Conservation (phyloP, 2,113 vertebrate species). For the Xiphophorus maculatus region DNA sequence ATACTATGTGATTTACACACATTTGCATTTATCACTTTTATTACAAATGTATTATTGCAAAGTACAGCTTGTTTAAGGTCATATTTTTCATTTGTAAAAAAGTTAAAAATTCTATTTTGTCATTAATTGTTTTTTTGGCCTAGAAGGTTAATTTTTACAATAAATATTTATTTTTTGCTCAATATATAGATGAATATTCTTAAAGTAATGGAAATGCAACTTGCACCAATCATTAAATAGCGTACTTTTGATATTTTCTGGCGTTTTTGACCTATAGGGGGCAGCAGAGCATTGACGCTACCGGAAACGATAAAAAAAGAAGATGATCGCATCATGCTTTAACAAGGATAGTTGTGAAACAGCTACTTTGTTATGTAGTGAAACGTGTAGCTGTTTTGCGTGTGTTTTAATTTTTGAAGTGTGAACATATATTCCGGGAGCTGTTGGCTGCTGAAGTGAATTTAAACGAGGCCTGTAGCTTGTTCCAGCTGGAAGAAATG, state of each 20-base stretch:
- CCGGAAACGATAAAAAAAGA: conserved; percentile 5
- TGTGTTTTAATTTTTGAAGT: not conserved
- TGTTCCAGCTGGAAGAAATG: conserved; percentile 44
- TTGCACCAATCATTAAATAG: no score
- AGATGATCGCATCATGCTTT: not conserved
- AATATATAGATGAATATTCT: no score
- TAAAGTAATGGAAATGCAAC: no score
- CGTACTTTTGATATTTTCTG: no score
- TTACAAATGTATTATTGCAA: no score
- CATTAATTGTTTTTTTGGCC: no score
- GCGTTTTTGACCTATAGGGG: not conserved
- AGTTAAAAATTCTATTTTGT: no score
- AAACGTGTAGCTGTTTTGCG: not conserved
- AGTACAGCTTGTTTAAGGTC: no score
- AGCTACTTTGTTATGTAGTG: not conserved
- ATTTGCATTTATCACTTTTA: no score
- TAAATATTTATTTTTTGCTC: no score
- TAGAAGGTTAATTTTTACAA: no score
- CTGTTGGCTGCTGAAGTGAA: not conserved
- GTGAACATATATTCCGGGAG: not conserved
- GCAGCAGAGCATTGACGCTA: not conserved
- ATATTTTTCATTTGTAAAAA: no score
- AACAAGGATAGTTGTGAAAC: conserved; percentile 31
- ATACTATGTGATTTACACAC: not conserved
- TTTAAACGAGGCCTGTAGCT: not conserved